Evolutionary conservation across 2,113 vertebrate species (phyloP), one percentile per base, ranked within the genome.

Genomic region (Corythornis madagascariensis): DNA sequence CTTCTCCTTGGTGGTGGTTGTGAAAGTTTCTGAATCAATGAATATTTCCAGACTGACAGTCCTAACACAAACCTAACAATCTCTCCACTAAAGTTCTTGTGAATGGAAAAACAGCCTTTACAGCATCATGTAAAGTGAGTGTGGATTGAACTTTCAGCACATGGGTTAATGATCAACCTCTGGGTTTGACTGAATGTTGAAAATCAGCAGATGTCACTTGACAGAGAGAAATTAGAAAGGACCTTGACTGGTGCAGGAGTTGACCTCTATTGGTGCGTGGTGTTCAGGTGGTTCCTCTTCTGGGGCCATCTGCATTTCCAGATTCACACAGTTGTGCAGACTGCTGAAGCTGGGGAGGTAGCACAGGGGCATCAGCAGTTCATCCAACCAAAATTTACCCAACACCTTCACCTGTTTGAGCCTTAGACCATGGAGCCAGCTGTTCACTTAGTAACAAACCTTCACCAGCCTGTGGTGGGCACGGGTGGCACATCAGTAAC

Each of bases 131-230:
- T 38, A 84, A 35, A 89, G 61, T 50, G 92, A 90, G 26, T 1
- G 0, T 50, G 70, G 64, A 21, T 59, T 78, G 73, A 91, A 64
- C 88, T 87, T 89, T 52, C 45, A 67, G 87, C 77, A 78, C 20
- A 17, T 56, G 43, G 13, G 40, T 92, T 94, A 89, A 92, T 82
- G 53, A 87, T 92, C 63, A 89, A 11, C 86, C 52, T 38, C 40
- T 3, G 20, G 15, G 25, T 59, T 91, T 80, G 75, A 50, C 55
- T 70, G 86, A 86, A 50, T 72, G 10, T 59, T 47, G 83, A 77
- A 84, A 90, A 82, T 72, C 47, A 57, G n/a, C 50, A 77, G 42
- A 38, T 50, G 13, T 24, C 50, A 42, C n/a, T 57, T 55, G 45
- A 55, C 24, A 29, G 57, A 71, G 74, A 40, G 35, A 67, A 83